Percentiles rank a stretch among this genome's conserved stretches.
Evolutionary conservation across 2,113 vertebrate species (phyloP).

Genomic region (Todiramphus saurophagus): DNA sequence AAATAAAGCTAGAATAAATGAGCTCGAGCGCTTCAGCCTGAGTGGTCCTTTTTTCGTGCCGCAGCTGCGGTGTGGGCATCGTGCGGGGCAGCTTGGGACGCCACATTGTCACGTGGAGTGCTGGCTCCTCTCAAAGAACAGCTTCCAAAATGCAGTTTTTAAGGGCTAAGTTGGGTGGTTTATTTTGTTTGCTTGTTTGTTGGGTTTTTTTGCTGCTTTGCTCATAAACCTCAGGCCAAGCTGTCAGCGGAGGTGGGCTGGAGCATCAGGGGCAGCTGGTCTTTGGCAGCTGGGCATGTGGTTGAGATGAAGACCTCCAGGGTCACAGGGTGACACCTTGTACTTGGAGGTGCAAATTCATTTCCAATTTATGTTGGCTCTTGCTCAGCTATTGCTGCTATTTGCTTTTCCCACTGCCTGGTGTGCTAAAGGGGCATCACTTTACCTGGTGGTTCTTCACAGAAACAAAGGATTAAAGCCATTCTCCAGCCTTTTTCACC

Average conservation of each 20-base stretch:
- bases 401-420: background rate
- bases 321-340: background rate
- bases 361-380: background rate
- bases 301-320: background rate
- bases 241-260: background rate
- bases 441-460: background rate
- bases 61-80: background rate
- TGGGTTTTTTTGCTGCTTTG: background rate
- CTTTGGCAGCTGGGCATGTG: background rate
- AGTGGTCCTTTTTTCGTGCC: background rate
- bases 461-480: background rate
- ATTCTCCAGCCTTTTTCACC: rapidly evolving
- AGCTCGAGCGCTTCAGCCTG: background rate
- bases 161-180: background rate
- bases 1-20: constrained; percentile 68
- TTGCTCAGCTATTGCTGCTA: background rate
- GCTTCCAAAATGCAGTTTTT: background rate
- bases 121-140: background rate
- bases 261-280: rapidly evolving
- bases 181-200: background rate
- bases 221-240: background rate
- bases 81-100: rapidly evolving
- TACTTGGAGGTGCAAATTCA: background rate
- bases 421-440: rapidly evolving
- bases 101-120: rapidly evolving